Conservation (phyloP, 2,113 vertebrate genomes). For the Trinectes maculatus region DNA sequence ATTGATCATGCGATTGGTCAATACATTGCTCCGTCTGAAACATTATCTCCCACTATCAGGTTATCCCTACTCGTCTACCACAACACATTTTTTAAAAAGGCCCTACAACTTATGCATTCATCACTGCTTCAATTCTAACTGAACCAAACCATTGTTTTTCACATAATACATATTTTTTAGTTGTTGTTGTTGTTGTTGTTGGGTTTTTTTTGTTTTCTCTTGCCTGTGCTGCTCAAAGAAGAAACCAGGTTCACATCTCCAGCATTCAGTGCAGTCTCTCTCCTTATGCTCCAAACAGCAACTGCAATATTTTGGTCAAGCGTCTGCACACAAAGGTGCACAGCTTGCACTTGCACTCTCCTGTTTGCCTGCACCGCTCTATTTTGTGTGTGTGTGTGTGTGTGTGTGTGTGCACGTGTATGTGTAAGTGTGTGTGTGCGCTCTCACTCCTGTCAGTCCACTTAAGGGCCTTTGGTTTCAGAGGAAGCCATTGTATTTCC, state of each 20-base stretch:
- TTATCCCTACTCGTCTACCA: constrained; percentile 26
- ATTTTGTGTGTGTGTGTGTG: constrained; percentile 43
- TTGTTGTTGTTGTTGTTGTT: too few species aligned
- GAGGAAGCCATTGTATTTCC: constrained; percentile 85
- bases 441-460: constrained; percentile 79
- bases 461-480: constrained; percentile 85
- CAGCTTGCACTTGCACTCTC: constrained; percentile 66
- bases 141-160: too few species aligned
- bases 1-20: constrained; percentile 60
- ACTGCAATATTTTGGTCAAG: constrained; percentile 44
- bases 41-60: constrained; percentile 49
- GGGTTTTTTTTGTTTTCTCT: not conserved
- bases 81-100: constrained; percentile 23
- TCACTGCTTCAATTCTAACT: too few species aligned
- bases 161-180: not conserved
- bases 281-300: constrained; percentile 35
- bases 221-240: not conserved
- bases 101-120: constrained; percentile 1
- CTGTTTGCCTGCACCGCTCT: constrained; percentile 49
- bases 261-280: constrained; percentile 6
- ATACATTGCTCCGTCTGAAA: constrained; percentile 54
- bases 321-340: constrained; percentile 48
- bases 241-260: not conserved
- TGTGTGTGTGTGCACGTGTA: constrained; percentile 11
- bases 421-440: constrained; percentile 42